Evolutionary conservation across 2,113 vertebrate species (phyloP), one percentile per base, ranked within the genome.

Genomic region (Centropus unirufus): DNA sequence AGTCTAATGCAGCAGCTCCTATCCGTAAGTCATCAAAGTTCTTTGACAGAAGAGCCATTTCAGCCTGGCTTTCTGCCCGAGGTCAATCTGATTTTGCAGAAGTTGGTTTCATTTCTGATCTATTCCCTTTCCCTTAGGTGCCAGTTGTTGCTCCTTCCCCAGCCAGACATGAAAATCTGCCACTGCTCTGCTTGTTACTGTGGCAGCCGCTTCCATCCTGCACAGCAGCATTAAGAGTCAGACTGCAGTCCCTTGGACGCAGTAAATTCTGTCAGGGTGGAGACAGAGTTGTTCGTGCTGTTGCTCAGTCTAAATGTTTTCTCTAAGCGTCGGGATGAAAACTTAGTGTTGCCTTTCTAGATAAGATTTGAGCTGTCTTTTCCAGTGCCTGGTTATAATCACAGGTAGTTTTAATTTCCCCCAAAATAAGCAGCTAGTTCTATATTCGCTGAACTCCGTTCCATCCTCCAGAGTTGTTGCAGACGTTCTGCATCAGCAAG

Each of bases 181-280:
- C 27, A 9, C 75, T 0, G 0, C 58, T 69, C 52, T 55, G n/a
- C 89, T 95, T 0, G 3, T 96, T 90, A 69, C 79, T 92, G 89
- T 92, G 91, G 86, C 51, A 92, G 82, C 83, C 39, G 82, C 90
- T 93, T 85, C 82, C 59, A n/a, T 84, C 87, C 77, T 82, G 89
- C 88, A 66, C 54, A 83, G 83, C 87, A 72, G 59, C 82, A 54
- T 73, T 70, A 51, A 17, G 80, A 96, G 63, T 92, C 94, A 88
- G 92, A 68, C 87, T 96, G 95, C 92, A 92, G 92, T 84, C 75
- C 83, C 82, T 19, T 12, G 62, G 61, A 87, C 70, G 84, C 91
- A 96, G 77, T 82, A 90, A 90, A 95, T 86, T 79, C 57, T 92
- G 68, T 69, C 83, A 77, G 67, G 70, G 39, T 91, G 62, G 77